Evolutionary conservation across 2,113 vertebrate species (phyloP).

Genomic region (Saguinus imperator): DNA sequence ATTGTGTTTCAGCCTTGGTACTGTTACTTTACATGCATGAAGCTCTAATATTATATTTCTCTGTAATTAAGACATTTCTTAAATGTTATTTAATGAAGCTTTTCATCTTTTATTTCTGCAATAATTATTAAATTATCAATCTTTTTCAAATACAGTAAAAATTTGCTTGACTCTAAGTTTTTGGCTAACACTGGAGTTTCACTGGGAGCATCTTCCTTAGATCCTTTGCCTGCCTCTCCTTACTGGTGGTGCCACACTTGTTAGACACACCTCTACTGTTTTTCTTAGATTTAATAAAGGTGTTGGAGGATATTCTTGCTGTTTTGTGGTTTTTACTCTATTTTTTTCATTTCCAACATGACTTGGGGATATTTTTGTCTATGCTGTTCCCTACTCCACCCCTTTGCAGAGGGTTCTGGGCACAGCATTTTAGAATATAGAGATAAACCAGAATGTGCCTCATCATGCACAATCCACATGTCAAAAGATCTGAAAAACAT

Average conservation of each 20-base stretch:
- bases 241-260: neutral
- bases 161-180: neutral
- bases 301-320: neutral
- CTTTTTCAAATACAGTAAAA: neutral
- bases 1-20: neutral
- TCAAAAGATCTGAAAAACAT: neutral
- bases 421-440: neutral
- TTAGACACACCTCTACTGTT: neutral
- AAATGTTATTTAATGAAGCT: constrained; percentile 14
- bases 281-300: neutral
- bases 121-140: constrained; percentile 3
- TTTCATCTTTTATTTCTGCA: neutral
- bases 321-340: neutral
- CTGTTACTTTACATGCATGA: neutral
- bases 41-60: constrained; percentile 15
- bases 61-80: neutral
- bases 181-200: neutral
- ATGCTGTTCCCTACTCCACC: neutral
- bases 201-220: neutral
- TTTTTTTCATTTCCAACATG: neutral
- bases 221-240: neutral
- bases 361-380: neutral
- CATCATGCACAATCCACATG: neutral
- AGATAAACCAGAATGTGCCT: neutral
- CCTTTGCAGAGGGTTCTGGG: neutral